phyloP scores from a whole-genome alignment of 2,113 vertebrate genomes.

The Dolichotis patagonum region DNA sequence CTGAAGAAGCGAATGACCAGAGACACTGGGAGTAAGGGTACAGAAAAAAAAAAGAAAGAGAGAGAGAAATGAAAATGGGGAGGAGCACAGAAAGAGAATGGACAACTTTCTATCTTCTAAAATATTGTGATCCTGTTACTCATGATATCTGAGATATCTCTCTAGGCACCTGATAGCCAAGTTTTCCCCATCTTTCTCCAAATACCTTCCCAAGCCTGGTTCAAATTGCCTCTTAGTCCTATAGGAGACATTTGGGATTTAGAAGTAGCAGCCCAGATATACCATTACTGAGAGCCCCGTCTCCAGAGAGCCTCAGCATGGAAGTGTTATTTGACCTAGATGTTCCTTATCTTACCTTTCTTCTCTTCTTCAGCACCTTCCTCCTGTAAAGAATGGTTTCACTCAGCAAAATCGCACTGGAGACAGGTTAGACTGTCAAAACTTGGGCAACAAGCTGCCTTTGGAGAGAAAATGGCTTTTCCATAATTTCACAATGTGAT shows the following conservation, averaged over 20 bases:
- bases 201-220: background rate
- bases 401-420: slow-evolving; percentile 63
- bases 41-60: background rate
- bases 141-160: background rate
- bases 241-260: background rate
- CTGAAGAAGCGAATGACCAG: slow-evolving; percentile 71
- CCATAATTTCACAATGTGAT: slow-evolving; percentile 81
- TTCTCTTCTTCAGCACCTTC: background rate
- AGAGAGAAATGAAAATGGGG: background rate
- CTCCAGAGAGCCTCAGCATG: background rate
- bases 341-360: background rate
- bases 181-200: background rate
- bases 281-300: fast-evolving
- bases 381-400: slow-evolving; percentile 58
- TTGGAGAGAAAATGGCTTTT: slow-evolving; percentile 78
- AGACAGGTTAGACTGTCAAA: slow-evolving; percentile 78
- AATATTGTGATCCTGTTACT: background rate
- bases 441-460: slow-evolving; percentile 81
- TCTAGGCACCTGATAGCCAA: background rate
- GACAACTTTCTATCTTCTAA: background rate
- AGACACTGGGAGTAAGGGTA: background rate
- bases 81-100: background rate
- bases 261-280: background rate
- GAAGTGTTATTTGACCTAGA: background rate
- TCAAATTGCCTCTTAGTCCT: background rate